Evolutionary conservation across 2,888 invertebrate species (phyloP).

Genomic region (Dasypogon diadema): DNA sequence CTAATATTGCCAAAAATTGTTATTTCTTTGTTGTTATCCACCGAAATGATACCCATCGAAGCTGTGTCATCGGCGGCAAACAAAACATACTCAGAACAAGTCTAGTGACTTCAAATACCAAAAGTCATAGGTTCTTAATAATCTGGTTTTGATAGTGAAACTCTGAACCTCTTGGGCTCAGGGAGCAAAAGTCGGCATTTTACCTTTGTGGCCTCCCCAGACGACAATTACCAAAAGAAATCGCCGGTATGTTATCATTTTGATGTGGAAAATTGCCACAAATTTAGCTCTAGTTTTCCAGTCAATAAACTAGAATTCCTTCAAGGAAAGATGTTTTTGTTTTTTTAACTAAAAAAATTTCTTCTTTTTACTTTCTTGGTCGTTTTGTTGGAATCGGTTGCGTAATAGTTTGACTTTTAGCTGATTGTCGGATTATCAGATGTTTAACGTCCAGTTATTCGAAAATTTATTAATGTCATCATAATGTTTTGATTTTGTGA

Average conservation of each 20-base stretch:
- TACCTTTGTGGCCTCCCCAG: background rate
- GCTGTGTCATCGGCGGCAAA: background rate
- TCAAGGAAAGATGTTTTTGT: slow-evolving; percentile 5
- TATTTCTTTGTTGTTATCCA: slow-evolving; percentile 30
- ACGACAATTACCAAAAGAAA: background rate
- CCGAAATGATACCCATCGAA: background rate
- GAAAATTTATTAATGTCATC: slow-evolving; percentile 20
- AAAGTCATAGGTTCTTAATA: slow-evolving; percentile 53
- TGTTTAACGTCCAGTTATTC: background rate
- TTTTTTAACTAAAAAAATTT: background rate
- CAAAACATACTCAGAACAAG: slow-evolving; percentile 36
- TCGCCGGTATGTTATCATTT: background rate
- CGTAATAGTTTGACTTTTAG: slow-evolving; percentile 10
- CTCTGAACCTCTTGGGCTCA: background rate
- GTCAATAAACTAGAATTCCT: slow-evolving; percentile 4
- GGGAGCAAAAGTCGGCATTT: background rate
- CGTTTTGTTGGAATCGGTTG: slow-evolving; percentile 10
- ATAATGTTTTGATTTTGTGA: background rate
- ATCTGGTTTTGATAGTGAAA: slow-evolving; percentile 50
- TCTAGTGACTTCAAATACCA: slow-evolving; percentile 37
- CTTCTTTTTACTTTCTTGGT: background rate
- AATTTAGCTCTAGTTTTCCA: no score
- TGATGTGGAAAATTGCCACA: background rate
- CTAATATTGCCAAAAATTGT: slow-evolving; percentile 1
- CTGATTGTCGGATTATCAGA: slow-evolving; percentile 12